Evolutionary conservation across 1,140 invertebrate species (phyloP).

Genomic region (Gryon sp.): DNA sequence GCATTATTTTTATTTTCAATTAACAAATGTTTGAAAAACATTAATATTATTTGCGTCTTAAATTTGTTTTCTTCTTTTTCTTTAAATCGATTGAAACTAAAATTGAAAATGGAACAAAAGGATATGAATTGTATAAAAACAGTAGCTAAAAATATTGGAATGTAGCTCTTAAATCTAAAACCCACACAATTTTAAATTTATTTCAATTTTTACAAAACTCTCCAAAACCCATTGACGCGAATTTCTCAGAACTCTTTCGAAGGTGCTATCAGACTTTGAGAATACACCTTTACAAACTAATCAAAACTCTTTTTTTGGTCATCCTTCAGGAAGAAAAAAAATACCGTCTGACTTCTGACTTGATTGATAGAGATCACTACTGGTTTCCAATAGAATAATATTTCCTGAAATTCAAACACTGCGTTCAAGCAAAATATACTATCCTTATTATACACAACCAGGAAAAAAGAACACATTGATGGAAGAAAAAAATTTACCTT

Average conservation of each 20-base stretch:
- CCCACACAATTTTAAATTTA: neutral
- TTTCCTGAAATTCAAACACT: neutral
- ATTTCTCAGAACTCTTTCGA: constrained; percentile 11
- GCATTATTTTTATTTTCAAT: too few relatives aligned
- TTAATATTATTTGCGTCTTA: too few relatives aligned
- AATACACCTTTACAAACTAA: constrained; percentile 29
- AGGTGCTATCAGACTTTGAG: constrained; percentile 14
- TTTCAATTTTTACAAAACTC: neutral
- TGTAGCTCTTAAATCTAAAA: neutral
- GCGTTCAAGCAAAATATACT: neutral
- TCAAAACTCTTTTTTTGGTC: constrained; percentile 46
- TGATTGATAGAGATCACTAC: constrained; percentile 44
- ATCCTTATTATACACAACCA: neutral
- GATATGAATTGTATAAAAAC: too few relatives aligned
- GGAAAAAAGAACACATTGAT: too few relatives aligned
- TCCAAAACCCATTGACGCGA: neutral
- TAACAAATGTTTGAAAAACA: too few relatives aligned
- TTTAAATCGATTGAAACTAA: too few relatives aligned
- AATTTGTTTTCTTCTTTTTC: too few relatives aligned
- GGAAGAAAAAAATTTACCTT: constrained; percentile 3
- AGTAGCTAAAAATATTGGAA: too few relatives aligned
- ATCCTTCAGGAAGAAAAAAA: constrained; percentile 35
- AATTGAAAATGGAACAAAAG: too few relatives aligned
- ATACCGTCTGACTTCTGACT: constrained; percentile 6
- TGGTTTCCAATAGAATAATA: constrained; percentile 16